Conservation (phyloP, 2,113 vertebrate genomes). For the Pseudorhombus dupliciocellatus region DNA sequence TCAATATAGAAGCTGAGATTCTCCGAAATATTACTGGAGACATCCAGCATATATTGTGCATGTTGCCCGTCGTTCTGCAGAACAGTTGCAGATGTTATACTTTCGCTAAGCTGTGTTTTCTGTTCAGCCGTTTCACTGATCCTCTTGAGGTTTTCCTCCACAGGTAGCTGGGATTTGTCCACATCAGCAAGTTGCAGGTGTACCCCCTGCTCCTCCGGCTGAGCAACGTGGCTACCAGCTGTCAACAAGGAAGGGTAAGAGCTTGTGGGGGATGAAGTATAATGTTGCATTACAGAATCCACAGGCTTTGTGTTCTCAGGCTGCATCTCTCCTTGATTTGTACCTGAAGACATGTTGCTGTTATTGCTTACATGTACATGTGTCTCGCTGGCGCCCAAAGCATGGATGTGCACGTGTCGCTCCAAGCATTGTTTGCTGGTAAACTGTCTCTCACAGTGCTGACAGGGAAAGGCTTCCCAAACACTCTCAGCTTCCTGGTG, state of each 20-base stretch:
- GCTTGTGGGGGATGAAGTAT: conserved; percentile 6
- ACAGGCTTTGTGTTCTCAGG: conserved; percentile 79
- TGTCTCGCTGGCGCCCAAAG: conserved; percentile 77
- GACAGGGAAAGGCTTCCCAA: conserved; percentile 84
- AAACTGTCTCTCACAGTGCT: conserved; percentile 89
- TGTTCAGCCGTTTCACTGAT: conserved; percentile 72
- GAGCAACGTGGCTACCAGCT: conserved; percentile 13
- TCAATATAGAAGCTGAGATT: conserved; percentile 96
- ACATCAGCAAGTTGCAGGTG: conserved; percentile 84
- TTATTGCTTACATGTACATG: conserved; percentile 83
- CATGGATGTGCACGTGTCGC: conserved; percentile 89
- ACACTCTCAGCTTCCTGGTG: conserved; percentile 76
- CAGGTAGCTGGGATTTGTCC: conserved; percentile 77
- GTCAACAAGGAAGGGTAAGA: conserved; percentile 18
- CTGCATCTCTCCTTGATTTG: conserved; percentile 83
- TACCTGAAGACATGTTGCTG: conserved; percentile 84
- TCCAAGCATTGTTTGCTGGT: conserved; percentile 89
- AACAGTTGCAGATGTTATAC: conserved; percentile 66
- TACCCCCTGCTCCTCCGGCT: conserved; percentile 77
- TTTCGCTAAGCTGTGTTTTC: conserved; percentile 21
- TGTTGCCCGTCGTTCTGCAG: conserved; percentile 82
- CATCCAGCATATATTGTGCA: conserved; percentile 90
- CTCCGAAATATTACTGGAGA: conserved; percentile 95
- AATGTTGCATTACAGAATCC: conserved; percentile 26
- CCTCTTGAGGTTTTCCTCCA: conserved; percentile 72